Base-by-base conservation (phyloP, 2,797 vertebrate species). In the Girardinus metallicus region DNA sequence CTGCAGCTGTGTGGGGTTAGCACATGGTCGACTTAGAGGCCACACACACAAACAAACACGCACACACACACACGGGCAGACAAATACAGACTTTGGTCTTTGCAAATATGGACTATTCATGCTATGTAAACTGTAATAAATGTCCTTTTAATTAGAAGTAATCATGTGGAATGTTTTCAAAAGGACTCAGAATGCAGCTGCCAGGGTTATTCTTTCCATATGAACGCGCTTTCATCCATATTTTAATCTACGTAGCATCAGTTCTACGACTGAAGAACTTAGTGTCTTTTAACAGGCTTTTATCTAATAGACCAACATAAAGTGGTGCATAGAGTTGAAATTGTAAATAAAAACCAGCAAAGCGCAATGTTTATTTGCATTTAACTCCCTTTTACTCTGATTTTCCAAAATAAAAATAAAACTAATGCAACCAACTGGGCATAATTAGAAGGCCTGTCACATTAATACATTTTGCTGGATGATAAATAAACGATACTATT, bases 1-100 rank as follows among this genome's bases (percentile, higher is more conserved):
- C 81, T 94, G 93, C 93, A 95, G 94, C 94, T 95, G 94, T 93
- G 93, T 89, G 89, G 86, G 91, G 94, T 95, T 95, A 94, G 93
- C 91, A 92, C 93, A 95, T 93, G 95, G 92, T 95, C 88, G 90
- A 94, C 90, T 94, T 93, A 92, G 92, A 88, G 91, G 92, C 92
- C 94, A 94, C 94, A 93, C 93, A 93, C 88, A 90, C 87, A 92
- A 76, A 91, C 81, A 89, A 62, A 83, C 75, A 86, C 75, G 78
- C 93, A 93, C 93, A 94, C 85, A 84, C 76, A 86, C 75, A 83
- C 76, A 88, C 74, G 76, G 72, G 60, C 83, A 51, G 71, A 84
- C 89, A 89, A 81, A 91, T 81, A 84, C 87, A 87, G 88, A 80
- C 73, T 82, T 86, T 85, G 49, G 75, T 89, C 78, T 85, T 76